A percentile compares a stretch with the other conserved stretches of the same genome.
Conservation (phyloP, 1,140 invertebrate genomes). For the Kradibia gibbosae region DNA sequence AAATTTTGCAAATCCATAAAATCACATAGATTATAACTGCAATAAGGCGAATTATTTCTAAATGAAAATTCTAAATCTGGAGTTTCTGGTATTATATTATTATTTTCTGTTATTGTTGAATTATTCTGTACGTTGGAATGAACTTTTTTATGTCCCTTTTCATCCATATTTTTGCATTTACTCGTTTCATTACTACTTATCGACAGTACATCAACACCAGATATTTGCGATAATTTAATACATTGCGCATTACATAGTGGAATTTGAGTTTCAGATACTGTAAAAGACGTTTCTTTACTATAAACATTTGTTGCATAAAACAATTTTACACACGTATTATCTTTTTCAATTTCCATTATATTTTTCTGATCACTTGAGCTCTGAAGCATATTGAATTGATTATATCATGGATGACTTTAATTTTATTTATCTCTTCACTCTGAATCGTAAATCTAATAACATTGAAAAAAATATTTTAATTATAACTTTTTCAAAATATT, state of each 20-base stretch:
- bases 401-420: no score
- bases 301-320: neutral
- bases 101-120: neutral
- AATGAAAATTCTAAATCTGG: conserved; percentile 4
- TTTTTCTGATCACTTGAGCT: conserved; percentile 1
- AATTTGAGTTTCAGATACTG: neutral
- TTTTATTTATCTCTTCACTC: no score
- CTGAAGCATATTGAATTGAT: neutral
- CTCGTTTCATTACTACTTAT: neutral
- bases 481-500: no score
- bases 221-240: conserved; percentile 3
- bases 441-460: no score
- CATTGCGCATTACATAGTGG: neutral
- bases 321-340: neutral
- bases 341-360: neutral
- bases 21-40: neutral
- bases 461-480: no score
- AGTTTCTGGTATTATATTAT: neutral
- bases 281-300: neutral
- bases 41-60: conserved; percentile 3
- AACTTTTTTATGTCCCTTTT: neutral
- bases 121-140: neutral
- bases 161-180: neutral
- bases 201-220: neutral
- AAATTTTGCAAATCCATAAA: neutral